Evolutionary conservation across 2,113 vertebrate species (phyloP), one percentile per base, ranked within the genome.

Genomic region (Pangasianodon gigas): DNA sequence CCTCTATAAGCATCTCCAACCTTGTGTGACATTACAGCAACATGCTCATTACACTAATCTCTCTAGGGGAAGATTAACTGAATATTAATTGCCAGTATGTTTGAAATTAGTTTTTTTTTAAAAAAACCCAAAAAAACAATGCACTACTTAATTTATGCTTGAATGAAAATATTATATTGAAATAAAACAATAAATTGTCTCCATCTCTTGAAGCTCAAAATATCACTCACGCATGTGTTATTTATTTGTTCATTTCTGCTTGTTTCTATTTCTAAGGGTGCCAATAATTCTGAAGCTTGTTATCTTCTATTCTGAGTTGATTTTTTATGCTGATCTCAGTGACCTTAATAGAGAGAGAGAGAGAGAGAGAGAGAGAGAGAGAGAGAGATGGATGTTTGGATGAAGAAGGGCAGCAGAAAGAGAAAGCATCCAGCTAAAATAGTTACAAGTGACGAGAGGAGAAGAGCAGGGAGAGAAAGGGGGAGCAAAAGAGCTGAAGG

Each of bases 401-500:
- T 84, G 60, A 79, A 83, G 52, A 32, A 62, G 21, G 0, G 2
- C 37, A 60, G n/a, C 51, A 58, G 51, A 58, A 37, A 83, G 52
- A 56, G 52, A 32, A 54, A 82, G 19, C 54, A 83, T 58, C 19
- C 32, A 58, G 81, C 51, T 21, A 84, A 52, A 60, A 41, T 14
- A 82, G 2, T 80, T 81, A 32, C 2, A 58, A 58, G 2, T 62
- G 67, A 58, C 32, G 13, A 85, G 85, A 56, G 44, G 60, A 74
- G 41, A 91, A 54, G 46, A 60, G 48, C 11, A 81, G 16, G 85
- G 81, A 52, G 86, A 90, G 84, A 56, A 88, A 90, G 90, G 56
- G 84, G 87, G 91, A 84, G 88, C 65, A 86, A 37, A 19, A 74
- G 80, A 60, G 71, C 41, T 52, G 80, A 80, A 58, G 46, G 24